These are phyloP conservation scores for Bergia sp. DNA, from an alignment of 92 coral and sea anemone species.

Conservation along the genomic window DNA sequence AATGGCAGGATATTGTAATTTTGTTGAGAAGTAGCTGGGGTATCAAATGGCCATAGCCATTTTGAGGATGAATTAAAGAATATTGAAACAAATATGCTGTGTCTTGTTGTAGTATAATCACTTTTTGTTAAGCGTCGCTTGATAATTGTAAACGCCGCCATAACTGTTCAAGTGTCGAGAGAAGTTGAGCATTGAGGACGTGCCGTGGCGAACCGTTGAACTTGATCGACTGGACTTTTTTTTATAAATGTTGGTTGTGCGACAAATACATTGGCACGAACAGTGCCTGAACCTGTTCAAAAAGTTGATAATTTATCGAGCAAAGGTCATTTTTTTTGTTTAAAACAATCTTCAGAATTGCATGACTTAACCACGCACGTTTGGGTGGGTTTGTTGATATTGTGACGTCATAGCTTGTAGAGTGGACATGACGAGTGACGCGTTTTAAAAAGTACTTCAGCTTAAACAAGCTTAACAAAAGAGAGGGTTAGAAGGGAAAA, in stretches of 20 bases:
- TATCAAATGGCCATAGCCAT: not conserved
- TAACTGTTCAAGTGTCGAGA: no score
- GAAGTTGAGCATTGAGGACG: not conserved
- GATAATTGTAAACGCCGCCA: not conserved
- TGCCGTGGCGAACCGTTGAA: not conserved
- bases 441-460: not conserved
- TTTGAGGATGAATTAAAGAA: not conserved
- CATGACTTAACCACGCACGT: slow-evolving; percentile 30
- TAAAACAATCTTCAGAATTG: not conserved
- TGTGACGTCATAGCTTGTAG: slow-evolving; percentile 28
- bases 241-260: no score
- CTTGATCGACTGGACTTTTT: not conserved
- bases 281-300: not conserved
- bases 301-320: not conserved
- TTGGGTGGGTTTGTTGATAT: slow-evolving; percentile 33
- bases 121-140: not conserved
- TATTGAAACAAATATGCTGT: not conserved
- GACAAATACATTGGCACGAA: not conserved
- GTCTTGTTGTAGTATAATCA: not conserved
- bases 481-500: not conserved
- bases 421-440: not conserved
- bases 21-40: not conserved
- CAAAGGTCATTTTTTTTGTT: slow-evolving; percentile 17
- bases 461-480: not conserved
- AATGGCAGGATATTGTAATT: not conserved